phyloP scores from a whole-genome alignment of 2,797 vertebrate species.

The Rhincodon typus region DNA sequence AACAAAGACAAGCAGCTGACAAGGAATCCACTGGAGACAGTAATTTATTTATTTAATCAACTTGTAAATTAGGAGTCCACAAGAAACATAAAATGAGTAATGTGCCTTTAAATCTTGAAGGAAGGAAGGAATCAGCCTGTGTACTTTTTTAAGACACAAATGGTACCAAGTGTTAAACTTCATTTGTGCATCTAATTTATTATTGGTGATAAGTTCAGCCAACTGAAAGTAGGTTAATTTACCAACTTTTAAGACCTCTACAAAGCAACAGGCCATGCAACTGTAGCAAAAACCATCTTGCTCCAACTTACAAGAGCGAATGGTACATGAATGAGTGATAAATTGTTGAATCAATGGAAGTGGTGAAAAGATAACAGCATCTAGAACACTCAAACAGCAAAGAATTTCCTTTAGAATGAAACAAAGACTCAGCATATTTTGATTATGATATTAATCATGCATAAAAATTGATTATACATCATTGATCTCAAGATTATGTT shows the following conservation, averaged over 20 bases:
- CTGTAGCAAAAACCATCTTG: background rate
- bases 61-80: background rate
- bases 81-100: background rate
- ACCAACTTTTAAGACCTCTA: background rate
- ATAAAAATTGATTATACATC: background rate
- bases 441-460: background rate
- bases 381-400: background rate
- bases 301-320: background rate
- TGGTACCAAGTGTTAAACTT: background rate
- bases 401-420: background rate
- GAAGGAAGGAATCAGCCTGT: background rate
- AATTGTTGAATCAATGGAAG: background rate
- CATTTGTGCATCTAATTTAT: conserved; percentile 12
- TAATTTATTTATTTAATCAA: conserved; percentile 21
- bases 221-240: background rate
- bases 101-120: background rate
- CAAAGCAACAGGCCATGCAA: background rate
- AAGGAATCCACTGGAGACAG: background rate
- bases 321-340: background rate
- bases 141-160: background rate
- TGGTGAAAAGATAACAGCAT: background rate
- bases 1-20: background rate
- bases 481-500: background rate
- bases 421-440: background rate
- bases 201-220: background rate